Conservation (phyloP, 2,888 invertebrate species). For the Microctonus aethiopoides region DNA sequence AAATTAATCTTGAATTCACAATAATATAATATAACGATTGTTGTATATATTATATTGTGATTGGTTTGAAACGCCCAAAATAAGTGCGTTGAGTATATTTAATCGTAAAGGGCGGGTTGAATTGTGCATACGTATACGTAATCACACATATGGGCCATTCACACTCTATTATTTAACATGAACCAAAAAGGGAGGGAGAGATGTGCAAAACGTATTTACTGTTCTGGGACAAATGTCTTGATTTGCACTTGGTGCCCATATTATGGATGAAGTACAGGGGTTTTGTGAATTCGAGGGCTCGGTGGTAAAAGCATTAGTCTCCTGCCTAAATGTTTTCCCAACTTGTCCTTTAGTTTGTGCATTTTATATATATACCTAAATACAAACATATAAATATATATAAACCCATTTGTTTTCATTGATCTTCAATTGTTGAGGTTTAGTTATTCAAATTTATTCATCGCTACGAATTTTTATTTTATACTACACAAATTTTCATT, state of each 20-base stretch:
- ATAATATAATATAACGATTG: background rate
- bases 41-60: background rate
- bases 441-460: too few relatives aligned
- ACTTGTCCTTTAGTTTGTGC: conserved; percentile 31
- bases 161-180: conserved; percentile 26
- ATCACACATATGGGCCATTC: conserved; percentile 7
- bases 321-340: conserved; percentile 44
- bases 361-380: background rate
- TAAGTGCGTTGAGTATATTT: background rate
- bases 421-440: too few relatives aligned
- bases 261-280: conserved; percentile 15
- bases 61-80: conserved; percentile 14
- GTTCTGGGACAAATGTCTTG: conserved; percentile 59
- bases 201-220: conserved; percentile 57
- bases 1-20: conserved; percentile 4
- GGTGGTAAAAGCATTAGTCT: conserved; percentile 43
- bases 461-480: too few relatives aligned
- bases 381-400: background rate
- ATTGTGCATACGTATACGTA: conserved; percentile 6
- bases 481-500: too few relatives aligned
- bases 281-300: conserved; percentile 39
- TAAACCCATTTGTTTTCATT: background rate
- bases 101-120: background rate
- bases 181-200: conserved; percentile 35
- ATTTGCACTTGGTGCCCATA: conserved; percentile 54